Conservation (phyloP, 1,140 invertebrate species). For the Zaprionus ghesquierei region DNA sequence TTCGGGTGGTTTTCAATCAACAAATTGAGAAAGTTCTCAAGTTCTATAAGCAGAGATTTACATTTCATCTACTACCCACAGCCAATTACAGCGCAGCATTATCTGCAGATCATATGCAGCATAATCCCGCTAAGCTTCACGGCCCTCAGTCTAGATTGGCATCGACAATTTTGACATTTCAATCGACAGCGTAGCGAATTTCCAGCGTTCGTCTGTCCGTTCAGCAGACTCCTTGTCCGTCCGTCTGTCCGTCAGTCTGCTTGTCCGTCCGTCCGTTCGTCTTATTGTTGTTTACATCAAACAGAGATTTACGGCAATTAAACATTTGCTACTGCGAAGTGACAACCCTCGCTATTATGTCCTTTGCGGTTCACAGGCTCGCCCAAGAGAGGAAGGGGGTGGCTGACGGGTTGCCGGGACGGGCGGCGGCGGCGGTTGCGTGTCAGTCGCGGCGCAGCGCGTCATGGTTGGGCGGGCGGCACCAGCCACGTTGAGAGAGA, state of each 20-base stretch:
- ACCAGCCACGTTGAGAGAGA: conserved; percentile 14
- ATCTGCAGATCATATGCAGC: not conserved
- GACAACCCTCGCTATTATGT: conserved; percentile 78
- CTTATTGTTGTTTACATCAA: conserved; percentile 80
- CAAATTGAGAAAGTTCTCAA: not conserved
- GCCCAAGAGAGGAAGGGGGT: conserved; percentile 18
- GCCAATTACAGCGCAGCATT: not conserved
- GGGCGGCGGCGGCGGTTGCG: conserved; percentile 71
- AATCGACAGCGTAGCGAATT: conserved; percentile 72
- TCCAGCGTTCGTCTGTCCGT: not conserved
- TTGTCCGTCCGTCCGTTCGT: not conserved
- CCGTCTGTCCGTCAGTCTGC: not conserved
- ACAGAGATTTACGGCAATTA: conserved; percentile 83
- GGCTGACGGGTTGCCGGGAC: conserved; percentile 6
- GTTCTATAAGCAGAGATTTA: not conserved
- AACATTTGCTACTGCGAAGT: conserved; percentile 56
- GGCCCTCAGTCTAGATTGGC: conserved; percentile 47
- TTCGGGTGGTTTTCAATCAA: not conserved
- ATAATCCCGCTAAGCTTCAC: conserved; percentile 19
- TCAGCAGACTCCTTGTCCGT: not conserved
- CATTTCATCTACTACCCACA: not conserved
- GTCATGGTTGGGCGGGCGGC: conserved; percentile 16
- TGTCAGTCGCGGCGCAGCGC: conserved; percentile 40
- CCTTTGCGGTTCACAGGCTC: conserved; percentile 73
- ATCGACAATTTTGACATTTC: conserved; percentile 67